These are phyloP conservation scores for Drosophila takahashii DNA, from an alignment of 1,140 invertebrate species.

Conservation along the genomic window DNA sequence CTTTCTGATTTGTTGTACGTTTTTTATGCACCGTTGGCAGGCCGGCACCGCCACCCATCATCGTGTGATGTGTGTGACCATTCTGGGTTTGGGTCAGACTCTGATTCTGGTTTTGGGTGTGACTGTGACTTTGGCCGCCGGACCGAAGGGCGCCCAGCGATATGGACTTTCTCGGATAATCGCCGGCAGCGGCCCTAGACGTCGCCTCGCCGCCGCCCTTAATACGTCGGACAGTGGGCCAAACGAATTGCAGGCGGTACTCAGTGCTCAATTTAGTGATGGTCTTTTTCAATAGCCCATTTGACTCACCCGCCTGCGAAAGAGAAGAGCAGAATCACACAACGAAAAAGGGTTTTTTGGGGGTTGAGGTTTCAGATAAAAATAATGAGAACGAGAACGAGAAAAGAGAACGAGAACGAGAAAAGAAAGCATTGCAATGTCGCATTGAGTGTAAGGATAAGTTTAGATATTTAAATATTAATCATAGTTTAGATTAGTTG, in stretches of 20 bases:
- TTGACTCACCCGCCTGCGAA: conserved; percentile 85
- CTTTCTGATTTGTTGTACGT: conserved; percentile 85
- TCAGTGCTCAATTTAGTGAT: conserved; percentile 92
- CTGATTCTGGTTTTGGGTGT: conserved; percentile 85
- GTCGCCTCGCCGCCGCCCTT: conserved; percentile 84
- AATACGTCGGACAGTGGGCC: conserved; percentile 89
- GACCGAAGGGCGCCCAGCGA: conserved; percentile 94
- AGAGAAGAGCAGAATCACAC: conserved; percentile 82
- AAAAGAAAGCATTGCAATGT: conserved; percentile 62
- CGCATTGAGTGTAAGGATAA: conserved; percentile 55
- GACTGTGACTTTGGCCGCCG: conserved; percentile 86
- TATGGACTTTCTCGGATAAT: conserved; percentile 91
- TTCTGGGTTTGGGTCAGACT: conserved; percentile 64
- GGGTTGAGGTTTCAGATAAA: conserved; percentile 26
- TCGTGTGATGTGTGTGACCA: conserved; percentile 72
- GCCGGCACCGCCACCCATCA: conserved; percentile 67
- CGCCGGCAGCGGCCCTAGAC: conserved; percentile 84
- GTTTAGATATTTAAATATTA: conserved; percentile 38
- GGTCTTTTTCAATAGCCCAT: conserved; percentile 88
- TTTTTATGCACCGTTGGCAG: conserved; percentile 86
- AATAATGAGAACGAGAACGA: conserved; percentile 38
- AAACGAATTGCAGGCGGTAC: conserved; percentile 94
- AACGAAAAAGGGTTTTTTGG: conserved; percentile 37
- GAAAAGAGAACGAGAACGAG: conserved; percentile 40
- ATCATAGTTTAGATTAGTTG: conserved; percentile 15